phyloP scores from a whole-genome alignment of 2,113 vertebrate species.

The Chloebia gouldiae region DNA sequence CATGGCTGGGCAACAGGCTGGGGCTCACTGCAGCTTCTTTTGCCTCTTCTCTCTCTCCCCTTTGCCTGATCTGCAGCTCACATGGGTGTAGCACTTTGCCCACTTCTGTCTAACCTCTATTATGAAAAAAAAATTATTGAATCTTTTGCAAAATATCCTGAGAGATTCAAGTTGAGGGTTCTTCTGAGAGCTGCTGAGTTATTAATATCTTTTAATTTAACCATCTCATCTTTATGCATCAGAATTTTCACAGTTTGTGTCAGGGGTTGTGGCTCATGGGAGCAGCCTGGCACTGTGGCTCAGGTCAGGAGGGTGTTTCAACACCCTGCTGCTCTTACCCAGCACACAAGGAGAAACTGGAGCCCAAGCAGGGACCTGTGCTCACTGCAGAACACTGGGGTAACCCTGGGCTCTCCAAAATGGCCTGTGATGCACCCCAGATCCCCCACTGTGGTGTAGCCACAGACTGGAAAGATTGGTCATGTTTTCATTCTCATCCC shows the following conservation, averaged over 20 bases:
- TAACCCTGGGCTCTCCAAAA: background rate
- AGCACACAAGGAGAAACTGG: background rate
- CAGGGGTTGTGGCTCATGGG: background rate
- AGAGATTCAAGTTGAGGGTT: background rate
- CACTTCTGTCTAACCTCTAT: background rate
- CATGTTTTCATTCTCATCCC: background rate
- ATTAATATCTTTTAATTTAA: slow-evolving; percentile 25
- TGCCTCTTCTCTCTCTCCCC: background rate
- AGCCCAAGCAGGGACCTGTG: background rate
- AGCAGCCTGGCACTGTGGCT: background rate
- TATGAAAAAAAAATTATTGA: background rate
- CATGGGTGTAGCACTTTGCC: background rate
- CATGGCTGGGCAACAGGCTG: background rate
- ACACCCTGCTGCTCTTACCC: background rate
- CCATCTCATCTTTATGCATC: background rate
- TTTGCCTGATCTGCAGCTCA: background rate
- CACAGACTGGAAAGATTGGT: background rate
- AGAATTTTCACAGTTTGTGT: background rate
- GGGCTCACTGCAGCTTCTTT: background rate
- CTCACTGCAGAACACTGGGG: background rate
- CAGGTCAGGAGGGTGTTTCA: background rate
- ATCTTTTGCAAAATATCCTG: background rate
- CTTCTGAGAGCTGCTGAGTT: slow-evolving; percentile 1
- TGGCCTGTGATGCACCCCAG: background rate
- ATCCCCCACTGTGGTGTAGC: background rate